A percentile compares a stretch with the other conserved stretches of the same genome.
Evolutionary conservation across 2,113 vertebrate species (phyloP).

Genomic region (Albula goreensis): DNA sequence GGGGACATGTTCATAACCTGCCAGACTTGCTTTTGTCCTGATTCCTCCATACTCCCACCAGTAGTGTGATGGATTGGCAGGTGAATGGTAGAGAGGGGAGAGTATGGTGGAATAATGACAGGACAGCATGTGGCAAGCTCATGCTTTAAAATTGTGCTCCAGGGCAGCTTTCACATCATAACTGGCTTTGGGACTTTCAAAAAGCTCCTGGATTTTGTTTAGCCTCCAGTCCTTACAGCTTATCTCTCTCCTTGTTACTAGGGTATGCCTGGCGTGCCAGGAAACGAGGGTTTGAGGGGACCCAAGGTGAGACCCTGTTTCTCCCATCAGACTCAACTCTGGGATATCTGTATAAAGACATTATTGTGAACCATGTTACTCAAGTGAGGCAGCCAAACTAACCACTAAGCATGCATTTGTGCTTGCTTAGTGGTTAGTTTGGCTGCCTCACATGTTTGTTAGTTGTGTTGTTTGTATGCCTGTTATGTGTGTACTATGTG

Average conservation of each 20-base stretch:
- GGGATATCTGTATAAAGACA: not conserved
- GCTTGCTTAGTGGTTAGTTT: no score
- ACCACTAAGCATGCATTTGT: not conserved
- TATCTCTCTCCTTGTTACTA: conserved; percentile 43
- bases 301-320: conserved; percentile 60
- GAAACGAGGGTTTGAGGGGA: conserved; percentile 63
- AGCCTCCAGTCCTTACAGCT: not conserved
- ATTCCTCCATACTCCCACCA: no score
- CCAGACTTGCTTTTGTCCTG: no score
- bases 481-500: not conserved
- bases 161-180: not conserved
- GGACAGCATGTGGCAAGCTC: not conserved
- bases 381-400: not conserved
- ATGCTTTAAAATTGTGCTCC: not conserved
- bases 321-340: not conserved
- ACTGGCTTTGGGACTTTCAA: not conserved
- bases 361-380: not conserved
- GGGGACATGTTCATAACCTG: not conserved
- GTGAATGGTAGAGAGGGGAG: no score
- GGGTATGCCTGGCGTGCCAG: conserved; percentile 72
- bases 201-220: not conserved
- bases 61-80: not conserved
- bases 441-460: no score
- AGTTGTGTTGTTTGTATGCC: not conserved
- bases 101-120: not conserved